Evolutionary conservation across 2,888 invertebrate genomes (phyloP).

Genomic region (Tanytarsus gracilentus): DNA sequence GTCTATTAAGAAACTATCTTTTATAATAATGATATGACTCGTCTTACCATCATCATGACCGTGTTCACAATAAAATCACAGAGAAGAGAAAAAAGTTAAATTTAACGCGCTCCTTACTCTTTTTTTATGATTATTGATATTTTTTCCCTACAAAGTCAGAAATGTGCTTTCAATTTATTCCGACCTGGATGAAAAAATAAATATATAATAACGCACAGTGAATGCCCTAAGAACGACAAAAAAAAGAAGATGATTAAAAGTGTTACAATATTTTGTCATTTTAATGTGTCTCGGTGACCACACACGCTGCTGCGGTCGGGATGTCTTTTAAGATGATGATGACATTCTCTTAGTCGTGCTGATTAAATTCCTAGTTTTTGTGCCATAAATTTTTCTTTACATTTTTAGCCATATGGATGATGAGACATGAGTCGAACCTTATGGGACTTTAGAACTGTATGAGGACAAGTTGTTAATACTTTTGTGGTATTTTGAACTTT

Average conservation of each 20-base stretch:
- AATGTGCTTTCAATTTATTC: neutral
- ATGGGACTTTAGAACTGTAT: no score
- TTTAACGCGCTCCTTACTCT: no score
- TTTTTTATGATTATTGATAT: no score
- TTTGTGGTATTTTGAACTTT: no score
- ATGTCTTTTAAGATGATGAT: neutral
- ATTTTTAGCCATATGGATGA: neutral
- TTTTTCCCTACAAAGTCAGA: no score
- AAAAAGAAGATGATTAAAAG: conserved; percentile 20
- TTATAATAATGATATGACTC: neutral
- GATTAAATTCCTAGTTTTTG: neutral
- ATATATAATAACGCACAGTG: conserved; percentile 10
- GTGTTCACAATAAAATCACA: neutral
- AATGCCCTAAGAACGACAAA: neutral
- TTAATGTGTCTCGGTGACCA: neutral
- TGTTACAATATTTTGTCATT: conserved; percentile 12
- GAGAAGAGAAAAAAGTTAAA: no score
- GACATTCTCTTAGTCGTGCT: neutral
- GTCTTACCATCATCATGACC: neutral
- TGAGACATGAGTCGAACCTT: conserved; percentile 1
- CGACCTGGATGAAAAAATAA: neutral
- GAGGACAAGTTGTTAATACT: no score
- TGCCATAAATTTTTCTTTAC: conserved; percentile 1
- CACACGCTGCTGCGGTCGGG: neutral
- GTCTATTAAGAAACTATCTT: conserved; percentile 13